Conservation (phyloP, 2,113 vertebrate genomes). For the Pachyramphus minor region DNA sequence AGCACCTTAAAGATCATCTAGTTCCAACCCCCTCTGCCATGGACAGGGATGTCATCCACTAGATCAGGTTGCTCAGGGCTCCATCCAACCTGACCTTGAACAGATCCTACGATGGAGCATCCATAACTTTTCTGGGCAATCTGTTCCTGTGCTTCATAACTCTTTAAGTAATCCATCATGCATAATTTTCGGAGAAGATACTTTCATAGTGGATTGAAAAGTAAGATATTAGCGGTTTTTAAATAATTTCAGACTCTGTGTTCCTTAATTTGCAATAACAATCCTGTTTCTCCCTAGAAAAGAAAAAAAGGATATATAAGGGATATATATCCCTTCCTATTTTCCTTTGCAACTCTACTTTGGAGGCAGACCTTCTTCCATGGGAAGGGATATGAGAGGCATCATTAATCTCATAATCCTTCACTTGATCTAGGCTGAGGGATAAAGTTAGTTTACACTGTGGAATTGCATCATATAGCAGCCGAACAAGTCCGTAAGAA, state of each 20-base stretch:
- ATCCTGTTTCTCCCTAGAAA: not conserved
- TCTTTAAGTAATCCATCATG: not conserved
- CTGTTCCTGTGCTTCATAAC: not conserved
- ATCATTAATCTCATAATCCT: not conserved
- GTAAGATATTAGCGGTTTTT: not conserved
- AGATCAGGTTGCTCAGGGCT: not conserved
- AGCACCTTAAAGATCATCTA: not conserved
- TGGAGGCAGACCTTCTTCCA: not conserved
- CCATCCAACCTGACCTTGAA: not conserved
- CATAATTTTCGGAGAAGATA: not conserved
- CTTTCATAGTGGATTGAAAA: not conserved
- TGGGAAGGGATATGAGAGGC: not conserved
- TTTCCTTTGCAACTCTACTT: not conserved
- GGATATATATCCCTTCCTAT: not conserved
- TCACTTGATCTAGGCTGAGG: not conserved
- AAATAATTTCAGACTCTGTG: not conserved
- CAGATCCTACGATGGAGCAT: not conserved
- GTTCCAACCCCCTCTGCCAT: not conserved
- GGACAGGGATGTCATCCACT: not conserved
- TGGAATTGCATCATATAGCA: fast-evolving
- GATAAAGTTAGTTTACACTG: not conserved
- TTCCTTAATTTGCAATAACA: not conserved
- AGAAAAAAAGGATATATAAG: too few relatives aligned
- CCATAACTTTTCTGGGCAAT: not conserved
- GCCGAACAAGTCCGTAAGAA: not conserved